These are phyloP conservation scores for Oikopleura albicans DNA, from an alignment of 23 tunicate genomes.

Conservation along the genomic window DNA sequence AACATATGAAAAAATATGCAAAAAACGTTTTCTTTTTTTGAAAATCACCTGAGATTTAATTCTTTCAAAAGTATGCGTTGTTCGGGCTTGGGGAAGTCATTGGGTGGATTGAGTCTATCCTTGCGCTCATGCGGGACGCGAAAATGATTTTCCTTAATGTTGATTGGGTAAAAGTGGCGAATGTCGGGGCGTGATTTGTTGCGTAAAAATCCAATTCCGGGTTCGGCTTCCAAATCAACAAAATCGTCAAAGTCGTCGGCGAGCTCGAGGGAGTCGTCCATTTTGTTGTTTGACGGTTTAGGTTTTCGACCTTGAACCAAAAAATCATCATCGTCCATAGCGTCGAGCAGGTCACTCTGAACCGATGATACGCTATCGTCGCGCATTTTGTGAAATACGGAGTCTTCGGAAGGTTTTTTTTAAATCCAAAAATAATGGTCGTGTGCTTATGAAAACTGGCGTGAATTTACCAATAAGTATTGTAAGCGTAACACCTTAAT, in stretches of 20 bases:
- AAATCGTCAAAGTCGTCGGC: slow-evolving; percentile 5
- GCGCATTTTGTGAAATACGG: too few relatives aligned
- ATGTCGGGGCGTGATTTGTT: neutral
- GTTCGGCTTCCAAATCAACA: slow-evolving; percentile 17
- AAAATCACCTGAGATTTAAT: neutral
- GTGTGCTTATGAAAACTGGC: too few relatives aligned
- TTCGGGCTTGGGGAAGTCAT: neutral
- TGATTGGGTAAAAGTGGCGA: neutral
- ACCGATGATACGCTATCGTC: too few relatives aligned
- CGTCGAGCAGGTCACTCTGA: neutral
- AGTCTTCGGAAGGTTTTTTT: too few relatives aligned
- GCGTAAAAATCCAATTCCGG: neutral
- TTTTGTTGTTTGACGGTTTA: neutral
- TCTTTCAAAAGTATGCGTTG: neutral
- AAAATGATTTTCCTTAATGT: neutral
- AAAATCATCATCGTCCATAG: slow-evolving; percentile 8
- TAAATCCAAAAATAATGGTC: too few relatives aligned
- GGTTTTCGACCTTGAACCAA: neutral
- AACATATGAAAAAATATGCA: too few relatives aligned
- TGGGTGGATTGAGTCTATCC: neutral
- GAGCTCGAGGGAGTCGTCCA: neutral
- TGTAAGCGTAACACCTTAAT: too few relatives aligned
- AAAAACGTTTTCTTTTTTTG: too few relatives aligned
- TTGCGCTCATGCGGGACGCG: neutral
- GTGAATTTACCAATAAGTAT: too few relatives aligned